Evolutionary conservation across 1,140 invertebrate species (phyloP), one percentile per base, ranked within the genome.

Genomic region (Hycleus phaleratus): DNA sequence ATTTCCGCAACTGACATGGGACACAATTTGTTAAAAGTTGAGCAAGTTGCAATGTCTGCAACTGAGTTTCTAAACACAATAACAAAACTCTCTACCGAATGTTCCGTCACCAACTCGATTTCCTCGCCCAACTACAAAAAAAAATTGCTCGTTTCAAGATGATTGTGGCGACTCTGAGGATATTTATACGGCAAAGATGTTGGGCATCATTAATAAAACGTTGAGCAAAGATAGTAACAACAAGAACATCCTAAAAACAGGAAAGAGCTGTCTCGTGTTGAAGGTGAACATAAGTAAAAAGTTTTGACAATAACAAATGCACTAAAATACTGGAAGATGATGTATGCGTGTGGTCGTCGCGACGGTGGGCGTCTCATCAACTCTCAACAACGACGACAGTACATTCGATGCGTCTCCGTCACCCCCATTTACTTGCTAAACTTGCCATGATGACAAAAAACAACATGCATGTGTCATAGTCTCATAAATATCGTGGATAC

Each of bases 241-340:
- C 46, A 56, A 49, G 46, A 56, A 56, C 46, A 48, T 43, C 54
- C 53, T 46, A 42, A 49, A 18, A 56, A 49, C 47, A 57, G 55
- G 55, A 50, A 57, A 49, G 43, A 58, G 49, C 57, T 59, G 57
- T 53, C 57, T 47, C 45, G 39, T 38, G 43, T 51, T n/a, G 48
- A 50, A 56, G 46, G 46, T 56, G 25, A 54, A 50, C 40, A 44
- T 56, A 51, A 50, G 47, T 48, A 49, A 12, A 38, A 53, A 50
- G 49, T 56, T 56, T n/a, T 56, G 54, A 60, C 59, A 56, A 56
- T 56, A 60, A 60, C 54, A 60, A 60, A 60, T 60, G 53, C 38
- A 48, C 46, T 10, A 32, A 46, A 53, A 49, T 53, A 60, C 58
- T 38, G 45, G 45, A 49, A 55, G 58, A 60, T 60, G 59, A 60